phyloP scores from a whole-genome alignment of 2,888 invertebrate species.

The Sylvicola cinctus region DNA sequence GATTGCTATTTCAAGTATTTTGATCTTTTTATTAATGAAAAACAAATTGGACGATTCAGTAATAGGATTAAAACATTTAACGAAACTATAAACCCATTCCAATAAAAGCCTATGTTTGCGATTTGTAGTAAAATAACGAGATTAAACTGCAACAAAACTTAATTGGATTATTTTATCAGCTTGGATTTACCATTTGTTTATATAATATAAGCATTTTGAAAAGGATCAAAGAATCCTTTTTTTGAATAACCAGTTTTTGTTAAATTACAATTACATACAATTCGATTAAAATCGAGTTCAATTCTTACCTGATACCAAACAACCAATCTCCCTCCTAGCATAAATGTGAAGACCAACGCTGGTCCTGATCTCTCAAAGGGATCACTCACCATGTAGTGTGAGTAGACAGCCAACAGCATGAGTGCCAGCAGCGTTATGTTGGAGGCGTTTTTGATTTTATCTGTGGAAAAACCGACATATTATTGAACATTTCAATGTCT shows the following conservation, averaged over 20 bases:
- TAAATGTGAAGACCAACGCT: constrained; percentile 78
- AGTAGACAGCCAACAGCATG: constrained; percentile 80
- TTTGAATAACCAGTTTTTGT: constrained; percentile 1
- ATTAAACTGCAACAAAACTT: no score
- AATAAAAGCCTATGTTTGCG: no score
- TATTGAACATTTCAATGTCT: constrained; percentile 8
- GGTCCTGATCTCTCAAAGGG: constrained; percentile 82
- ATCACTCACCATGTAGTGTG: constrained; percentile 81
- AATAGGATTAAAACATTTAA: no score
- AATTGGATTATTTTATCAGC: no score
- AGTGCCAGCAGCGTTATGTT: constrained; percentile 65
- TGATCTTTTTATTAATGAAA: no score
- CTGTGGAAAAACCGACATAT: constrained; percentile 43
- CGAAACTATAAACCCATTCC: no score
- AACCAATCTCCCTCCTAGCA: constrained; percentile 73
- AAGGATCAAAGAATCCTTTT: no score
- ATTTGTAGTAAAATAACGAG: no score
- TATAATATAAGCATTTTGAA: neutral
- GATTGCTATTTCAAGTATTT: no score
- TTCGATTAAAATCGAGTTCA: neutral
- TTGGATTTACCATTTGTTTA: no score
- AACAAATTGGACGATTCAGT: no score
- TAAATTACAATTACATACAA: neutral
- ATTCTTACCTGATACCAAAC: constrained; percentile 43
- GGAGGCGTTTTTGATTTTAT: constrained; percentile 75